These are phyloP conservation scores for Epizoanthus illoricatus DNA, from an alignment of 92 coral and sea anemone species.

Conservation along the genomic window DNA sequence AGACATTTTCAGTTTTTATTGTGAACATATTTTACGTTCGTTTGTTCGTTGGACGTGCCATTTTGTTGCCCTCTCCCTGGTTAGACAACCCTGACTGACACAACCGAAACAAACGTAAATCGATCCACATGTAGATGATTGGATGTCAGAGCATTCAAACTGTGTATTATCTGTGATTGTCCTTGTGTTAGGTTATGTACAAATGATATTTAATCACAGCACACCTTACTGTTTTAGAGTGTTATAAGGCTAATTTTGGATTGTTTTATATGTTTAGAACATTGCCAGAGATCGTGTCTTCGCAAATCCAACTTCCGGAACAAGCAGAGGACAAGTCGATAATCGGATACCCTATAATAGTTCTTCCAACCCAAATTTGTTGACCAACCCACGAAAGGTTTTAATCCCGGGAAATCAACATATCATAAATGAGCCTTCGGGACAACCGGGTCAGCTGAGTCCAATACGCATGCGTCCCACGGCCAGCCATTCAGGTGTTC, in stretches of 20 bases:
- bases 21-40: too few species aligned
- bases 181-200: not conserved
- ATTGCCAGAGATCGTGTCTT: conserved; percentile 7
- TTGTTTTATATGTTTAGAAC: not conserved
- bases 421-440: not conserved
- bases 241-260: not conserved
- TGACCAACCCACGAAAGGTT: conserved; percentile 2
- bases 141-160: too few species aligned
- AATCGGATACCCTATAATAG: not conserved
- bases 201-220: not conserved
- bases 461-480: conserved; percentile 2
- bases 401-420: not conserved
- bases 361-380: not conserved
- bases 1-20: too few species aligned
- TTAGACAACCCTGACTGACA: too few species aligned
- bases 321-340: not conserved
- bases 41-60: too few species aligned
- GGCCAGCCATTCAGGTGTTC: not conserved
- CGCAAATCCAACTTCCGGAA: conserved; percentile 2
- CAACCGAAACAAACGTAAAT: too few species aligned
- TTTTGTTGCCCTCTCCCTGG: too few species aligned
- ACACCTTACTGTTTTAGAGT: not conserved
- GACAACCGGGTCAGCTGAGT: conserved; percentile 17
- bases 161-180: not conserved
- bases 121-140: too few species aligned